phyloP scores from a whole-genome alignment of 1,140 invertebrate genomes.

The Fopius arisanus region DNA sequence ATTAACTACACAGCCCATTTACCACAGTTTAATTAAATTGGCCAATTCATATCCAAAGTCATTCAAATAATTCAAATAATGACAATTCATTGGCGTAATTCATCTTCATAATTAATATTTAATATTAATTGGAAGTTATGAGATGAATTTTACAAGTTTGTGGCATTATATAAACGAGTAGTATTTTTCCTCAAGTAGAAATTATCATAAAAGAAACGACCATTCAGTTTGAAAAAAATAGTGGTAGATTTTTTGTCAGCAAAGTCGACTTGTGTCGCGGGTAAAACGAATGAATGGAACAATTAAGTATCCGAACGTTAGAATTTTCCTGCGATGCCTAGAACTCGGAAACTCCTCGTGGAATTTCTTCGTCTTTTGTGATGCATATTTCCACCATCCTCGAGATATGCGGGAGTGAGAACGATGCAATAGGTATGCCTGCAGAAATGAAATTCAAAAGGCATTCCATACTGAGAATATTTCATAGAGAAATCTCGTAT shows the following conservation, averaged over 20 bases:
- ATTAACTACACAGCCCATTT: too few species aligned
- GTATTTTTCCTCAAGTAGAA: too few species aligned
- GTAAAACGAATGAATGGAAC: neutral
- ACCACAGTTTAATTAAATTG: neutral
- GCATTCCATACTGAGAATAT: slow-evolving; percentile 3
- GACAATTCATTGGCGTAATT: too few species aligned
- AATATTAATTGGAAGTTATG: too few species aligned
- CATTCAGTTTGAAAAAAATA: neutral
- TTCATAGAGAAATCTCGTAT: slow-evolving; percentile 5
- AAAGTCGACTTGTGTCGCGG: neutral
- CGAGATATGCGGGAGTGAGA: neutral
- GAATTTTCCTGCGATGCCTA: neutral
- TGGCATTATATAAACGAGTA: too few species aligned
- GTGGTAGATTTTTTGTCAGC: neutral
- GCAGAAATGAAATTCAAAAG: slow-evolving; percentile 11
- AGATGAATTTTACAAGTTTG: too few species aligned
- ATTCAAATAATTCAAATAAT: neutral
- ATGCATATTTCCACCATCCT: neutral
- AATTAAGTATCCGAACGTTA: neutral
- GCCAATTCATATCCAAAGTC: neutral
- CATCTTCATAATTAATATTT: too few species aligned
- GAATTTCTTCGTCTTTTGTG: slow-evolving; percentile 4
- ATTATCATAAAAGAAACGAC: too few species aligned
- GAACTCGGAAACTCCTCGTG: neutral
- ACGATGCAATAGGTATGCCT: neutral